phyloP scores from a whole-genome alignment of 2,888 invertebrate genomes.

The Eledona agricola region DNA sequence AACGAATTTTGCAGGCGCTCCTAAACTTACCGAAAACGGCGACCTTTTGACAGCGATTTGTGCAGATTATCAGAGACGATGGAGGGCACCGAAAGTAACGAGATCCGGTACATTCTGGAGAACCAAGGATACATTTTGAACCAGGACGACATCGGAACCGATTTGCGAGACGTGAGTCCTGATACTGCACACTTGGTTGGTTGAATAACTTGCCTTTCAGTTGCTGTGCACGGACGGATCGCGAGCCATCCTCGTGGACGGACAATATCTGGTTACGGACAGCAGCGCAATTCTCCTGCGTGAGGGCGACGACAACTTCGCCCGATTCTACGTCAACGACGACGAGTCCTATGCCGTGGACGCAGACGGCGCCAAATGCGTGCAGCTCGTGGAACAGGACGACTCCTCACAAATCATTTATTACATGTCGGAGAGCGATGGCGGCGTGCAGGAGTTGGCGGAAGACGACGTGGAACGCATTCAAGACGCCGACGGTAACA shows the following conservation, averaged over 20 bases:
- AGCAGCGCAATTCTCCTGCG: slow-evolving; percentile 41
- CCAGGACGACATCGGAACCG: slow-evolving; percentile 30
- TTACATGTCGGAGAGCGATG: slow-evolving; percentile 26
- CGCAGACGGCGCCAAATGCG: slow-evolving; percentile 28
- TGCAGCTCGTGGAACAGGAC: slow-evolving; percentile 43
- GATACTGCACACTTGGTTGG: neutral
- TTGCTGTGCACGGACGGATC: slow-evolving; percentile 46
- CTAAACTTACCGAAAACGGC: neutral
- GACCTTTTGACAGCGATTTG: neutral
- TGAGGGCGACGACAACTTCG: slow-evolving; percentile 43
- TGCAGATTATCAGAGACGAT: slow-evolving; percentile 37
- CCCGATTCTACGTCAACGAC: slow-evolving; percentile 45
- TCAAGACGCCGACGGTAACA: slow-evolving; percentile 38
- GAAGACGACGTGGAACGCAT: slow-evolving; percentile 31
- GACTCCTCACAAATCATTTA: slow-evolving; percentile 42
- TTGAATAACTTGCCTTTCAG: slow-evolving; percentile 29
- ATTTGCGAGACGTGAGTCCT: slow-evolving; percentile 40
- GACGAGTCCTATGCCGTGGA: slow-evolving; percentile 17
- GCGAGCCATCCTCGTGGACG: slow-evolving; percentile 48
- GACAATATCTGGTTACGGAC: slow-evolving; percentile 40
- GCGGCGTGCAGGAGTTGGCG: slow-evolving; percentile 2
- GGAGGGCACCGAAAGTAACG: slow-evolving; percentile 22
- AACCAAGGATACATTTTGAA: slow-evolving; percentile 38
- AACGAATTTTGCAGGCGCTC: neutral
- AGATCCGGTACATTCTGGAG: slow-evolving; percentile 39